Conservation (phyloP, 2,888 invertebrate species). For the Ypsolopha sequella region DNA sequence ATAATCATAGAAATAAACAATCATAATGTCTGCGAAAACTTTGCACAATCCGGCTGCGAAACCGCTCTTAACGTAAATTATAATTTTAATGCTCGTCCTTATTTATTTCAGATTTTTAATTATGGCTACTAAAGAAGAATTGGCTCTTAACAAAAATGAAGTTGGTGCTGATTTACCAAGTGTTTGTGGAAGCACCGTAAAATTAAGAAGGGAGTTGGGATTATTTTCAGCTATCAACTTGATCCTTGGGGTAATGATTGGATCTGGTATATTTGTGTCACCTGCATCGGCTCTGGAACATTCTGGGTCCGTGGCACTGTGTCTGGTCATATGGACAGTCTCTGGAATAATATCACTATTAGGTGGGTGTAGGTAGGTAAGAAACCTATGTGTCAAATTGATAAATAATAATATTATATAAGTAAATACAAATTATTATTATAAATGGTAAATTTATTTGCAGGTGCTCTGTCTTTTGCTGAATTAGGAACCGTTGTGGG, state of each 20-base stretch:
- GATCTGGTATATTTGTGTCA: slow-evolving; percentile 90
- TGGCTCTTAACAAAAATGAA: too few relatives aligned
- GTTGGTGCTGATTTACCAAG: too few relatives aligned
- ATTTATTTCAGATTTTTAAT: too few relatives aligned
- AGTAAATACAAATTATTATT: not conserved
- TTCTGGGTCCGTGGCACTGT: slow-evolving; percentile 85
- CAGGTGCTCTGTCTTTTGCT: slow-evolving; percentile 84
- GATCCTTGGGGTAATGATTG: slow-evolving; percentile 91
- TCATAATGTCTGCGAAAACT: too few relatives aligned
- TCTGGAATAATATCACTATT: slow-evolving; percentile 85
- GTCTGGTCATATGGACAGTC: slow-evolving; percentile 81
- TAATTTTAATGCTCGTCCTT: too few relatives aligned
- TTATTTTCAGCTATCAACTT: slow-evolving; percentile 85
- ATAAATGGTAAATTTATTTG: not conserved
- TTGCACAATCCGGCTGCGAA: too few relatives aligned
- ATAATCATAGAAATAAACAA: too few relatives aligned
- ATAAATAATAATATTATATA: not conserved
- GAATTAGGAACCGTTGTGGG: slow-evolving; percentile 85
- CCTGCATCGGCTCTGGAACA: slow-evolving; percentile 81
- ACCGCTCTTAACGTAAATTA: too few relatives aligned
- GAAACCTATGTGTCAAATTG: slow-evolving; percentile 18
- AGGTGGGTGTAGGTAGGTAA: slow-evolving; percentile 73
- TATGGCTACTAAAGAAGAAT: too few relatives aligned
- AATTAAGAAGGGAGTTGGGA: slow-evolving; percentile 81
- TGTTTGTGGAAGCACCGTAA: slow-evolving; percentile 49